Conservation (phyloP, 2,113 vertebrate genomes). For the Semnornis frantzii region DNA sequence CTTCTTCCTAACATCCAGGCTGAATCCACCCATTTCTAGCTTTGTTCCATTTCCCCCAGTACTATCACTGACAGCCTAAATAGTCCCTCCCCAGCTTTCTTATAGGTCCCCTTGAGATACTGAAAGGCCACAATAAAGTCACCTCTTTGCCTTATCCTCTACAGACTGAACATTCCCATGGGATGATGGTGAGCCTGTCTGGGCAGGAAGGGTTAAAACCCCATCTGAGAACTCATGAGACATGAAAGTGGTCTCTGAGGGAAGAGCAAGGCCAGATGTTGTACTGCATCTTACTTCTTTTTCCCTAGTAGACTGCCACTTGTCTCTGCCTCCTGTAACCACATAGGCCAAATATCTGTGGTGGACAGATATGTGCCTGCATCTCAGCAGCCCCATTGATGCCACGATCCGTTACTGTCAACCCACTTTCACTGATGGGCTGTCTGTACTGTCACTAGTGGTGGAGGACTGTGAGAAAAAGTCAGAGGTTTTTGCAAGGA, state of each 20-base stretch:
- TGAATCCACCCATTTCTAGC: no score
- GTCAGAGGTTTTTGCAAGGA: not conserved
- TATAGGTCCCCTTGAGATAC: no score
- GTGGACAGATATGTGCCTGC: not conserved
- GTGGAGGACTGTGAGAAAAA: not conserved
- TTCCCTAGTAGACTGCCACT: not conserved
- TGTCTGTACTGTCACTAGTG: not conserved
- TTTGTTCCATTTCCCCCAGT: no score
- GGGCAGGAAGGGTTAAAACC: not conserved
- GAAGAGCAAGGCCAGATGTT: not conserved
- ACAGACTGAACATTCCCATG: not conserved
- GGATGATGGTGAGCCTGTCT: not conserved
- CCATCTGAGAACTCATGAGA: not conserved
- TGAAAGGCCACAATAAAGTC: no score
- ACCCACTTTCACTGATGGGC: not conserved
- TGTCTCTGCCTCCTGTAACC: rapidly evolving
- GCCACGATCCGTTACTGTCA: not conserved
- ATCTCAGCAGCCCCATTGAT: not conserved
- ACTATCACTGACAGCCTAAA: no score
- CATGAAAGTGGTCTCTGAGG: not conserved
- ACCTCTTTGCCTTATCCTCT: no score
- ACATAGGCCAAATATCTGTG: not conserved
- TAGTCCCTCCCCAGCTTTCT: no score
- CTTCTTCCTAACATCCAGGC: no score
- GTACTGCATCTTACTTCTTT: not conserved